phyloP scores from a whole-genome alignment of 1,140 invertebrate genomes.

The Philopotamus ludificatus region DNA sequence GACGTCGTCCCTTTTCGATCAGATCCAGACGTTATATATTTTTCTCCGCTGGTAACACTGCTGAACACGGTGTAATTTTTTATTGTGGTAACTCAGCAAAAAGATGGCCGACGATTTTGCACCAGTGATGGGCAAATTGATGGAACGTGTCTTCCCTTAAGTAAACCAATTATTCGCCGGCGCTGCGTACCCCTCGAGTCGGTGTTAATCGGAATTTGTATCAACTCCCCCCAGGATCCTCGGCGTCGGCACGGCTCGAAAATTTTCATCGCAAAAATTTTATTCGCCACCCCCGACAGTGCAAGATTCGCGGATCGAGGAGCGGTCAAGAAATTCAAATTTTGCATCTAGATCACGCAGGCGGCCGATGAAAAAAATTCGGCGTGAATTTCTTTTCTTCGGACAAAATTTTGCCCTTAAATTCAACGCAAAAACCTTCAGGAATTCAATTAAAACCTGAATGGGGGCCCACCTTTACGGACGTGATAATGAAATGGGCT shows the following conservation, averaged over 20 bases:
- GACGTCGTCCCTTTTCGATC: neutral
- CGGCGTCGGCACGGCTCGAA: constrained; percentile 1
- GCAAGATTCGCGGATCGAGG: too few relatives aligned
- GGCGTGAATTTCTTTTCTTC: too few relatives aligned
- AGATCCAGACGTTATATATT: neutral
- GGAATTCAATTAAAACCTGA: neutral
- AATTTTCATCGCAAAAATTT: neutral
- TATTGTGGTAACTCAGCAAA: constrained; percentile 33
- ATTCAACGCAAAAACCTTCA: neutral
- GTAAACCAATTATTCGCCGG: constrained; percentile 38
- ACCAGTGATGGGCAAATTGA: constrained; percentile 37
- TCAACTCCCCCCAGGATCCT: neutral
- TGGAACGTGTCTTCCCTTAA: constrained; percentile 38
- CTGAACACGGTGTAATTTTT: constrained; percentile 1
- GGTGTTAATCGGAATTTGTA: constrained; percentile 31
- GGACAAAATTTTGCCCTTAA: too few relatives aligned
- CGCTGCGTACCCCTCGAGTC: constrained; percentile 26
- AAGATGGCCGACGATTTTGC: constrained; percentile 25
- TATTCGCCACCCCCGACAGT: neutral
- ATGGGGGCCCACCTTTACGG: neutral
- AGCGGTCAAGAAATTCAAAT: neutral
- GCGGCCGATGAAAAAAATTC: too few relatives aligned
- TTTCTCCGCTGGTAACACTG: neutral
- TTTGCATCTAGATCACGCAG: too few relatives aligned
- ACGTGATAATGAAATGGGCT: neutral